Evolutionary conservation across 1,140 invertebrate genomes (phyloP), one percentile per base, ranked within the genome.

Genomic region (Bathynomus jamesi): DNA sequence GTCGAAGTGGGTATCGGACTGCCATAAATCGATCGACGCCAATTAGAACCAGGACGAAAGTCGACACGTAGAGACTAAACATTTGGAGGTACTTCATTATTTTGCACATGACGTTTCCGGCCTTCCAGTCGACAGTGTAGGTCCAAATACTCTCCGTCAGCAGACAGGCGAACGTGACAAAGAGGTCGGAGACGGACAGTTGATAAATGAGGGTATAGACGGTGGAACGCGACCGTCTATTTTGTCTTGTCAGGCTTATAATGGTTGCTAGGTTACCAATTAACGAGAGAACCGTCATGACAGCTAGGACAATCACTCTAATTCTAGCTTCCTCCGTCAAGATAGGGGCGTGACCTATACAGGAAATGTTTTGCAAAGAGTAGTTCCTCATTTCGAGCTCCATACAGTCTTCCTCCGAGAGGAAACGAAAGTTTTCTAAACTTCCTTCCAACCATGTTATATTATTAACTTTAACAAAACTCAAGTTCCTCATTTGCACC

Each of bases 111-210:
- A 87, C 79, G 77, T 92, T 89, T 3, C 91, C 91, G 4, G 88
- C 91, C 32, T 87, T 81, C 91, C 91, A 94, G 61, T 89, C 87
- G 0, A 93, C 90, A 0, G 90, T 89, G 62, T 89, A 89, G 21
- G 80, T 80, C 92, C 92, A 94, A 0, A 88, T 83, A 0, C 89
- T 88, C 77, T 94, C 91, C 0, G 89, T 89, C 1, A 87, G 86
- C 65, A 93, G 86, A 79, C 91, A 93, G 81, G 92, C 92, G 40
- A 91, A 82, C 0, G 90, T 89, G 0, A 94, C 91, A 7, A 92
- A 82, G 3, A 89, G 78, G 81, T 94, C 92, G 0, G 91, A 90
- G 28, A 83, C 78, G 1, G 83, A 81, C 61, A 91, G 83, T 78
- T 92, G 90, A 28, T 90, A 85, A 76, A 92, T 91, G 46, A 93